Evolutionary conservation across 2,113 vertebrate species (phyloP), one percentile per base, ranked within the genome.

Genomic region (Calcarius ornatus): DNA sequence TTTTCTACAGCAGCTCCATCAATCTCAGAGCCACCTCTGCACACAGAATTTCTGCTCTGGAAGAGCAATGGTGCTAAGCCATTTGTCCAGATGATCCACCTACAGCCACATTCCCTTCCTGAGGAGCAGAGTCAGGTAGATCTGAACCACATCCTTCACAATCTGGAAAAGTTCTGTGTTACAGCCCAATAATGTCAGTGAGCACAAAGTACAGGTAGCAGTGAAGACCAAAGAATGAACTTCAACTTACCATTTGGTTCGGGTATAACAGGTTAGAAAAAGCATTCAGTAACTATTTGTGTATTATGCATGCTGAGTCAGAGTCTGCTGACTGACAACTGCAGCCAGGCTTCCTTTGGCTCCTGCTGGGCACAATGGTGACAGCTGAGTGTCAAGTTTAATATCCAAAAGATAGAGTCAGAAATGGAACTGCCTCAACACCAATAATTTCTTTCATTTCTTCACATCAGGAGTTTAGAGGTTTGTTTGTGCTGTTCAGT

Each of bases 341-440:
- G 69, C 53, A 88, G 51, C 1, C 20, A 92, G 47, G 73, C 57
- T 65, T 85, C 78, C 28, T 83, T 61, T 3, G 0, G 14, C 56
- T 78, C 76, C 86, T 82, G 40, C 66, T 65, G 71, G 91, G 33
- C 71, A 86, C 1, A 10, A 38, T 1, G 18, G 68, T 92, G 81
- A 81, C 80, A 96, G 92, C 76, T 71, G 57, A 94, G 59, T 83
- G 86, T 79, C 92, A 95, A 56, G 28, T 75, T 87, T 78, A 93
- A 94, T 81, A 91, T 21, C 37, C 86, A 65, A 56, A 75, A 87
- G 51, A 92, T 1, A 71, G 19, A 89, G 24, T 87, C 30, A 60
- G 65, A 94, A 76, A 86, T 81, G 31, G 43, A 81, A 86, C 30
- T 48, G 38, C 60, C 63, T 91, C 42, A 38, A n/a, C 31, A 66